Evolutionary conservation across 1,140 invertebrate species (phyloP).

Genomic region (Nixonia krombeini): DNA sequence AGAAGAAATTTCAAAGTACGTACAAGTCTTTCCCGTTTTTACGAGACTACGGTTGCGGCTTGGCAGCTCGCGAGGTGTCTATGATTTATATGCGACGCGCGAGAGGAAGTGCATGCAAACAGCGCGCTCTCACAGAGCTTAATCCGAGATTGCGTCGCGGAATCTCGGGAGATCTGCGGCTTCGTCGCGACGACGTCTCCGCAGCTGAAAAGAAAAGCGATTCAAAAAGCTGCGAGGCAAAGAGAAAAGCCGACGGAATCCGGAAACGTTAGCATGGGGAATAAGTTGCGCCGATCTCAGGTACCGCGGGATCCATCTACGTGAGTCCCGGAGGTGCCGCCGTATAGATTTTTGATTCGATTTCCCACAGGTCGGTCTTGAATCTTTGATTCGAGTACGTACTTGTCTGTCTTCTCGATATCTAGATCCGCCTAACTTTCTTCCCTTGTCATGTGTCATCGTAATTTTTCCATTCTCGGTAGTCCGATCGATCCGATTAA

Average conservation of each 20-base stretch:
- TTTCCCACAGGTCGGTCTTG: slow-evolving; percentile 33
- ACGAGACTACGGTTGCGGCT: slow-evolving; percentile 17
- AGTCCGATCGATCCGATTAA: too few species aligned
- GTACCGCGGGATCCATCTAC: slow-evolving; percentile 8
- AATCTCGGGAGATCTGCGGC: slow-evolving; percentile 29
- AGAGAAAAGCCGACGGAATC: slow-evolving; percentile 24
- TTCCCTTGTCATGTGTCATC: slow-evolving; percentile 3
- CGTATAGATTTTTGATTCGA: slow-evolving; percentile 46
- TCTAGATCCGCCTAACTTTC: slow-evolving; percentile 3
- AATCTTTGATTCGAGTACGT: slow-evolving; percentile 34
- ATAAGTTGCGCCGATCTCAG: slow-evolving; percentile 6
- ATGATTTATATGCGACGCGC: slow-evolving; percentile 41
- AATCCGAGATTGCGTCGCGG: slow-evolving; percentile 44
- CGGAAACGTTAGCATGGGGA: slow-evolving; percentile 4
- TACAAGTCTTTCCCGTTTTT: slow-evolving; percentile 38
- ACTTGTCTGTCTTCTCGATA: not conserved
- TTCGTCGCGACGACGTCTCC: slow-evolving; percentile 14
- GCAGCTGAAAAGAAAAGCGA: slow-evolving; percentile 24
- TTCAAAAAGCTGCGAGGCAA: slow-evolving; percentile 2
- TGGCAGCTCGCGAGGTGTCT: slow-evolving; percentile 19
- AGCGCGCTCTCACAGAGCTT: slow-evolving; percentile 28
- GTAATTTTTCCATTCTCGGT: too few species aligned
- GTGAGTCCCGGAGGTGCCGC: not conserved
- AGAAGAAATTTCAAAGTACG: slow-evolving; percentile 18
- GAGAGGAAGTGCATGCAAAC: slow-evolving; percentile 37